Evolutionary conservation across 1,140 invertebrate genomes (phyloP).

Genomic region (Streblospio benedicti): DNA sequence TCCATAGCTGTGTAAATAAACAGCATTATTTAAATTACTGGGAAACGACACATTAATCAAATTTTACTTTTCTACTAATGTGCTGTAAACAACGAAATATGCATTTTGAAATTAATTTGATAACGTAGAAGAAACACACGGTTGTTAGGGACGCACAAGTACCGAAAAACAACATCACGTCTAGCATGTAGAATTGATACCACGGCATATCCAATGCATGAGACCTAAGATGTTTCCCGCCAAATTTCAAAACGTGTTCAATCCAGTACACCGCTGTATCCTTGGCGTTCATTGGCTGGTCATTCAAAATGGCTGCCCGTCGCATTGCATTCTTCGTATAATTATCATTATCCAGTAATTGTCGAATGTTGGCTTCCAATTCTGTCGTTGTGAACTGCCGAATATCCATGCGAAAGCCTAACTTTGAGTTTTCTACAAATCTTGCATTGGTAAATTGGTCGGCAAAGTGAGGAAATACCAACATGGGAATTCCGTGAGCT

Average conservation of each 20-base stretch:
- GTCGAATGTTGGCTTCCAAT: too few species aligned
- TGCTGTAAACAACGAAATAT: too few species aligned
- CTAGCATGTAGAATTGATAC: constrained; percentile 10
- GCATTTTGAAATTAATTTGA: too few species aligned
- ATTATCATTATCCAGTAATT: too few species aligned
- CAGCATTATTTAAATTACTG: too few species aligned
- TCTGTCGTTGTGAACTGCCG: background rate
- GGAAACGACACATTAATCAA: too few species aligned
- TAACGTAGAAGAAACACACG: too few species aligned
- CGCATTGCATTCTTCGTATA: too few species aligned
- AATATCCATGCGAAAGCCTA: constrained; percentile 1
- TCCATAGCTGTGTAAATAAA: too few species aligned
- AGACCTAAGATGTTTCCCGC: background rate
- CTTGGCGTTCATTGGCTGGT: constrained; percentile 31
- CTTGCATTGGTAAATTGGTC: constrained; percentile 35
- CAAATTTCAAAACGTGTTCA: constrained; percentile 7
- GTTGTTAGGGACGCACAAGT: background rate
- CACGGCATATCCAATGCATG: constrained; percentile 10
- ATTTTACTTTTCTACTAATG: too few species aligned
- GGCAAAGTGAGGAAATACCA: constrained; percentile 20
- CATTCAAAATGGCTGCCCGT: background rate
- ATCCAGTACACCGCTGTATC: constrained; percentile 11
- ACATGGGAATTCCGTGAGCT: constrained; percentile 9
- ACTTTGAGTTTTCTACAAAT: constrained; percentile 31
- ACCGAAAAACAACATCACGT: background rate